Evolutionary conservation across 2,888 invertebrate species (phyloP).

Genomic region (Xestobium rufovillosum): DNA sequence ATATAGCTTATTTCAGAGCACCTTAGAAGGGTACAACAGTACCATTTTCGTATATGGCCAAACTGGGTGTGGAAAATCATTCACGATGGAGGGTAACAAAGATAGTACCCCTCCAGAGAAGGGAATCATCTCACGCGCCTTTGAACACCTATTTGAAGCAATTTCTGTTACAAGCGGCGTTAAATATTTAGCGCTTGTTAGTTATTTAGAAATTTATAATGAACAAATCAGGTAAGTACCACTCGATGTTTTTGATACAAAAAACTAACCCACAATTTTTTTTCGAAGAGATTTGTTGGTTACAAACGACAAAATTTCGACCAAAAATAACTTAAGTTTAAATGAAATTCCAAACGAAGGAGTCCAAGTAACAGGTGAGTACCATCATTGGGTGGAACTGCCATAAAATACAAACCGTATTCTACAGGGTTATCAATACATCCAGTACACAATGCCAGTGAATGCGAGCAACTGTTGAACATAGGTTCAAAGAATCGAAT

Average conservation of each 20-base stretch:
- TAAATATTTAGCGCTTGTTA: slow-evolving; percentile 69
- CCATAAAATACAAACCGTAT: slow-evolving; percentile 5
- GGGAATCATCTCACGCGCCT: slow-evolving; percentile 69
- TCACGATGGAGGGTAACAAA: slow-evolving; percentile 73
- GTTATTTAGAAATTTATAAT: slow-evolving; percentile 79
- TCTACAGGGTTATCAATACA: slow-evolving; percentile 58
- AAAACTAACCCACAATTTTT: neutral
- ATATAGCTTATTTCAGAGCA: slow-evolving; percentile 47
- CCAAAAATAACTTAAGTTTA: slow-evolving; percentile 36
- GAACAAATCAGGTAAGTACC: slow-evolving; percentile 56
- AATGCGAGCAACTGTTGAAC: slow-evolving; percentile 68
- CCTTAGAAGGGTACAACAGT: slow-evolving; percentile 86
- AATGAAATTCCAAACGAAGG: slow-evolving; percentile 49
- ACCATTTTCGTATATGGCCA: slow-evolving; percentile 92
- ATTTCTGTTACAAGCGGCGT: slow-evolving; percentile 63
- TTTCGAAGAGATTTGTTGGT: slow-evolving; percentile 35
- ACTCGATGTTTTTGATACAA: slow-evolving; percentile 5
- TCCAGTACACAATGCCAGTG: slow-evolving; percentile 67
- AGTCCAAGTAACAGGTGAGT: slow-evolving; percentile 44
- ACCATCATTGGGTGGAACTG: neutral
- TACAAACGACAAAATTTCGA: slow-evolving; percentile 32
- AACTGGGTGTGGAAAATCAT: slow-evolving; percentile 87
- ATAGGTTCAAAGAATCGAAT: slow-evolving; percentile 73
- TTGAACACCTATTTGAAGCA: slow-evolving; percentile 85
- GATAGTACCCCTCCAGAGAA: slow-evolving; percentile 39